These are phyloP conservation scores for Calliphora vicina DNA, from an alignment of 1,140 invertebrate species.

Conservation along the genomic window DNA sequence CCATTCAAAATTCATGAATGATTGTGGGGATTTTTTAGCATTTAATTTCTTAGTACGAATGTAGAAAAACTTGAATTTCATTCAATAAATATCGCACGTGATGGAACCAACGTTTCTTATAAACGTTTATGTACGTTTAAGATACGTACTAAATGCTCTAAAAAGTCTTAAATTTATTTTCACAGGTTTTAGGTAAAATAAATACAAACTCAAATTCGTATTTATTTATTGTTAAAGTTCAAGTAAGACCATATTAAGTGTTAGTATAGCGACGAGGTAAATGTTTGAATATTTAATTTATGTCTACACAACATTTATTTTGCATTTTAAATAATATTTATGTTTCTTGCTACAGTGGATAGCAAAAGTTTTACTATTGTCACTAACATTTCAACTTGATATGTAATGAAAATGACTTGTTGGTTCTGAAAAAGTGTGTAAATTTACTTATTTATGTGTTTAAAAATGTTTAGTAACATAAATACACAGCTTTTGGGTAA, in stretches of 20 bases:
- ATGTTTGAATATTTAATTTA: background rate
- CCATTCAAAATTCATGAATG: background rate
- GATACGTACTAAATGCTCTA: background rate
- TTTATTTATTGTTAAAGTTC: constrained; percentile 18
- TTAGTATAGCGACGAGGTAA: background rate
- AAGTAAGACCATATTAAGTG: background rate
- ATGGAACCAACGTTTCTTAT: background rate
- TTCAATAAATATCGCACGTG: constrained; percentile 30
- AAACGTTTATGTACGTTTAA: background rate
- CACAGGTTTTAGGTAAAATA: background rate
- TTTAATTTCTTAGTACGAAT: background rate
- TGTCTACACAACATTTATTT: no score
- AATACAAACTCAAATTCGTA: background rate
- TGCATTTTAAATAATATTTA: no score
- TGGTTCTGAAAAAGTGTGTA: no score
- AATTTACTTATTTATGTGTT: no score
- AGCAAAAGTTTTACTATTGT: no score
- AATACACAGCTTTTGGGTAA: no score
- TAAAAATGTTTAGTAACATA: no score
- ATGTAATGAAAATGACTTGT: no score
- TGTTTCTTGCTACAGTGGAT: background rate
- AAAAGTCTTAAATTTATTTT: background rate
- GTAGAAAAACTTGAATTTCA: background rate
- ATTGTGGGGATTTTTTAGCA: background rate
- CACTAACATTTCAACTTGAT: no score